Percentiles rank a stretch among this genome's conserved stretches.
Evolutionary conservation across 2,888 invertebrate species (phyloP).

Genomic region (Scaptomyza flava): DNA sequence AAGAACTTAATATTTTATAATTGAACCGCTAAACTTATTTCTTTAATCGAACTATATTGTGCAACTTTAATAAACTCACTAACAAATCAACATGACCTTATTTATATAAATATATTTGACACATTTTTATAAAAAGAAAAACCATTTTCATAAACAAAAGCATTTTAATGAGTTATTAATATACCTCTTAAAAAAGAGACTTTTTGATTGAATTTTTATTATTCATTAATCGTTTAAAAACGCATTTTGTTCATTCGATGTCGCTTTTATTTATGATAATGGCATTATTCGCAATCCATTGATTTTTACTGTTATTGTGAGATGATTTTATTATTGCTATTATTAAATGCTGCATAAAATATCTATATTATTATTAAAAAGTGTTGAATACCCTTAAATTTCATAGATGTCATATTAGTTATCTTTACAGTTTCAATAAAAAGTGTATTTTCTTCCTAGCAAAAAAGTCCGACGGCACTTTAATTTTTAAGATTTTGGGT

Average conservation of each 20-base stretch:
- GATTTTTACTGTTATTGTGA: neutral
- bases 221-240: constrained; percentile 10
- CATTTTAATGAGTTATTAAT: neutral
- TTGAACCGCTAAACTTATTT: neutral
- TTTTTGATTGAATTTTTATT: neutral
- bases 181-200: neutral
- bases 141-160: neutral
- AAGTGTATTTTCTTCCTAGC: neutral
- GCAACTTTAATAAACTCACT: neutral
- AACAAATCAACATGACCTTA: too few relatives aligned
- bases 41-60: neutral
- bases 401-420: too few relatives aligned
- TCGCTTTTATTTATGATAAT: neutral
- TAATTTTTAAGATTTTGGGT: neutral
- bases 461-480: neutral
- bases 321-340: neutral
- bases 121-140: too few relatives aligned
- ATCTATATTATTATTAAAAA: too few relatives aligned
- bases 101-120: too few relatives aligned
- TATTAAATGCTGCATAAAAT: neutral
- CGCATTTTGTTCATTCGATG: neutral
- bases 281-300: neutral
- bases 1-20: neutral
- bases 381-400: too few relatives aligned
- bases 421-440: neutral